These are phyloP conservation scores for Micrasema longulum DNA, from an alignment of 1,140 invertebrate genomes.

Conservation along the genomic window DNA sequence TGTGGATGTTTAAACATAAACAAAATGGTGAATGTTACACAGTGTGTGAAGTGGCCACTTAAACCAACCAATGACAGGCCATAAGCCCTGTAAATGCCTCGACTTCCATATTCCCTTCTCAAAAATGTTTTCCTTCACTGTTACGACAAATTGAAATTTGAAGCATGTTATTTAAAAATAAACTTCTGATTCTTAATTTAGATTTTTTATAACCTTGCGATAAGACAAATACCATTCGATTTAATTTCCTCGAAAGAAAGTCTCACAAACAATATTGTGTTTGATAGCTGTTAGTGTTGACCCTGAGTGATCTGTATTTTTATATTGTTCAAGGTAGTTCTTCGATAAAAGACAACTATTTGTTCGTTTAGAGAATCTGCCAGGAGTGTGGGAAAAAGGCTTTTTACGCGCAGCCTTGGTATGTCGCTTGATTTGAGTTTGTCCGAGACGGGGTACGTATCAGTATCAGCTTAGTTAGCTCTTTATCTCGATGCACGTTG, in stretches of 20 bases:
- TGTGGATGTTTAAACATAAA: too few species aligned
- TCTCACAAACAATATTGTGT: slow-evolving; percentile 28
- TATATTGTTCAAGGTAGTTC: too few species aligned
- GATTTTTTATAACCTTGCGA: neutral
- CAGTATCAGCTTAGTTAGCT: too few species aligned
- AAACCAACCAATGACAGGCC: too few species aligned
- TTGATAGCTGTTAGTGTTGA: slow-evolving; percentile 28
- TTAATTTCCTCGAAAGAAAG: slow-evolving; percentile 32
- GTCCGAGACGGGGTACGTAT: neutral
- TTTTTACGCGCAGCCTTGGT: slow-evolving; percentile 5
- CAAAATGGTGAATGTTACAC: too few species aligned
- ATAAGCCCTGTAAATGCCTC: too few species aligned
- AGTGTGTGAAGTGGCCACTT: too few species aligned
- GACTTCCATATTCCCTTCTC: too few species aligned
- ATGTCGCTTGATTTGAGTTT: neutral
- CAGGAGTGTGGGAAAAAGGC: neutral
- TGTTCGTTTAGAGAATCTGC: neutral
- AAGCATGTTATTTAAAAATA: too few species aligned
- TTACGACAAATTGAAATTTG: too few species aligned
- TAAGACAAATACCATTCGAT: neutral
- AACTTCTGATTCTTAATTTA: slow-evolving; percentile 1
- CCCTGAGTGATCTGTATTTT: slow-evolving; percentile 16
- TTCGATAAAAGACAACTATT: too few species aligned
- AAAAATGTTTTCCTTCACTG: too few species aligned
- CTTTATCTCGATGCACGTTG: slow-evolving; percentile 39